These are phyloP conservation scores for Baronia brevicornis DNA, from an alignment of 2,888 invertebrate species.

Conservation along the genomic window DNA sequence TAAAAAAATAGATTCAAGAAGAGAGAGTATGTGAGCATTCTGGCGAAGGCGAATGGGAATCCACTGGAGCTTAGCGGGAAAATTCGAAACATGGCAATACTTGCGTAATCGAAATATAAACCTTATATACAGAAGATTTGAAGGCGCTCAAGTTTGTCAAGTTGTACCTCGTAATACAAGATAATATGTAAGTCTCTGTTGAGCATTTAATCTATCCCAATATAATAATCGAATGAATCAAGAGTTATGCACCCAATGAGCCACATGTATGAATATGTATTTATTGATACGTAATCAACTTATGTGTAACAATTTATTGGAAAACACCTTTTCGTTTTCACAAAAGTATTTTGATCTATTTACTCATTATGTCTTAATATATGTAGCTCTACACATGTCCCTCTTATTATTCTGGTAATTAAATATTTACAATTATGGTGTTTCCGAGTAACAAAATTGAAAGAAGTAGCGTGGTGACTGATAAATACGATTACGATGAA, in stretches of 20 bases:
- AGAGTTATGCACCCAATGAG: constrained; percentile 2
- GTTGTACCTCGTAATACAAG: too few species aligned
- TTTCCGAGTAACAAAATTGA: background rate
- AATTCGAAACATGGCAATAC: too few species aligned
- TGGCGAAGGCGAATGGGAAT: too few species aligned
- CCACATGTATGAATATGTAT: constrained; percentile 6
- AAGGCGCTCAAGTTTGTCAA: too few species aligned
- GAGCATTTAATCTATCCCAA: too few species aligned
- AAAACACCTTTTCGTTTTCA: constrained; percentile 1
- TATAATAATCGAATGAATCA: background rate
- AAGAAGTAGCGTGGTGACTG: background rate
- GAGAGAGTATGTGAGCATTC: too few species aligned
- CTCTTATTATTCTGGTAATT: background rate
- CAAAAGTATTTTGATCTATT: background rate
- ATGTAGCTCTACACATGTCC: background rate
- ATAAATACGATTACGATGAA: constrained; percentile 14
- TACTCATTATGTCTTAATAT: constrained; percentile 1
- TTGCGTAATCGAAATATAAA: too few species aligned
- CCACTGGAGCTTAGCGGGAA: too few species aligned
- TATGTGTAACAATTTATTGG: constrained; percentile 4
- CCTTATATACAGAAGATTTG: too few species aligned
- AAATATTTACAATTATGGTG: constrained; percentile 1
- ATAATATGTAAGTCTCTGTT: too few species aligned
- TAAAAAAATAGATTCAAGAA: too few species aligned
- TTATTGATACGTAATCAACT: constrained; percentile 2